A percentile compares a stretch with the other conserved stretches of the same genome.
phyloP scores from a whole-genome alignment of 2,797 vertebrate genomes.

The Sorex maritimensis region DNA sequence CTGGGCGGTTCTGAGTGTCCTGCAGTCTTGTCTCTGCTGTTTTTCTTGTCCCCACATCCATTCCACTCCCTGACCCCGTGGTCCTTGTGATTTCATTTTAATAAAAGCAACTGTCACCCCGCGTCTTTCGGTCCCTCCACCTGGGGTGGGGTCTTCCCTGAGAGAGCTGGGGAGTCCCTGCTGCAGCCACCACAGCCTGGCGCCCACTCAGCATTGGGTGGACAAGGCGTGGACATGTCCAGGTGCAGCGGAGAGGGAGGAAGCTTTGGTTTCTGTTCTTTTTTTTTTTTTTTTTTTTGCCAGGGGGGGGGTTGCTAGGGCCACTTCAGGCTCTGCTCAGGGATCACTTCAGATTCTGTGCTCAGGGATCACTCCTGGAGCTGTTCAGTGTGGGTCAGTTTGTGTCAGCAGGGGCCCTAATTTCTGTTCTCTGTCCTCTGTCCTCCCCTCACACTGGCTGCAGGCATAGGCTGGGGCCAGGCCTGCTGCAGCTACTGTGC shows the following conservation, averaged over 20 bases:
- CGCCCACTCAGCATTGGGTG: too few species aligned
- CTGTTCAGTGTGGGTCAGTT: too few species aligned
- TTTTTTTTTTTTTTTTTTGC: not conserved
- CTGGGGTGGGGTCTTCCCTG: not conserved
- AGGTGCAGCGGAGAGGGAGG: constrained; percentile 5
- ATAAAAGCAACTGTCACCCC: constrained; percentile 74
- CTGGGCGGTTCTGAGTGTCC: not conserved
- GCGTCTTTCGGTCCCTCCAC: not conserved
- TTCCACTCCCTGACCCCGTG: constrained; percentile 37
- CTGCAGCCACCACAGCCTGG: not conserved
- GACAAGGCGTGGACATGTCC: too few species aligned
- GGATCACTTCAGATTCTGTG: too few species aligned
- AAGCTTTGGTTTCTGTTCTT: constrained; percentile 35
- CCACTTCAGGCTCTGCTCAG: too few species aligned
- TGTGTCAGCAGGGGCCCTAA: too few species aligned
- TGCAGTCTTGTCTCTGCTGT: not conserved
- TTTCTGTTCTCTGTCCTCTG: too few species aligned
- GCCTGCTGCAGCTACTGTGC: not conserved
- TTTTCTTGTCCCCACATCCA: not conserved
- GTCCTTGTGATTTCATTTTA: constrained; percentile 53
- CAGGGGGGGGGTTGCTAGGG: too few species aligned
- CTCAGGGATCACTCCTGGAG: too few species aligned
- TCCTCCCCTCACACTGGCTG: too few species aligned
- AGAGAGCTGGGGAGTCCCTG: not conserved
- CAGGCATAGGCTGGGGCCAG: not conserved